Percentiles rank a stretch among this genome's conserved stretches.
Conservation (phyloP, 2,797 vertebrate species). For the Sebastes itinus region DNA sequence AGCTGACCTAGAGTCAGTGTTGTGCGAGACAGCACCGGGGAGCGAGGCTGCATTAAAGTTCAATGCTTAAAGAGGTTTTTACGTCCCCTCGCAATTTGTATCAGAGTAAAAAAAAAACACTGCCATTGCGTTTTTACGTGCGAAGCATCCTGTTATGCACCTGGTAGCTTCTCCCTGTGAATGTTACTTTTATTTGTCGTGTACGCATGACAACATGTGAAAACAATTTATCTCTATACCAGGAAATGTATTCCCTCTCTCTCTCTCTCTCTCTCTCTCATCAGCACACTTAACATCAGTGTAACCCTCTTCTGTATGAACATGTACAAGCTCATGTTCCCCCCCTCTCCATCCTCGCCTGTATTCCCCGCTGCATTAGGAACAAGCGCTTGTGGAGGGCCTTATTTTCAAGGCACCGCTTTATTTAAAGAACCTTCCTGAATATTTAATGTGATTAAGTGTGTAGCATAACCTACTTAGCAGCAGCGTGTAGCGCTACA, state of each 20-base stretch:
- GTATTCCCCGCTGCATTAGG: conserved; percentile 6
- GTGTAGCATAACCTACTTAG: conserved; percentile 65
- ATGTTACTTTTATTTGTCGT: background rate
- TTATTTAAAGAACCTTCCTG: conserved; percentile 63
- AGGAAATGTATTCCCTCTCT: background rate
- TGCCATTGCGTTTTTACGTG: no score
- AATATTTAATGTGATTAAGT: conserved; percentile 68
- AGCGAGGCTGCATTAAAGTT: no score
- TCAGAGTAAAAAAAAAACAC: no score
- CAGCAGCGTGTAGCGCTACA: background rate
- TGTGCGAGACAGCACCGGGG: no score
- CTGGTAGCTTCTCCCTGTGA: no score
- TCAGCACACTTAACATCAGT: background rate
- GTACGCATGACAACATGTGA: background rate
- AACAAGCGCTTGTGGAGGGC: conserved; percentile 36
- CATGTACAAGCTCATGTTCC: background rate
- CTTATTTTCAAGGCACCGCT: conserved; percentile 43
- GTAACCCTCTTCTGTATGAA: background rate
- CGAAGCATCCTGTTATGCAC: no score
- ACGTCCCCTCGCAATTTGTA: no score
- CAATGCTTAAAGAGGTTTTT: no score
- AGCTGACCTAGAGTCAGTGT: no score
- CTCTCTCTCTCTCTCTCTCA: background rate
- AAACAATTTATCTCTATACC: background rate
- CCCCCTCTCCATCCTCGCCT: background rate